These are phyloP conservation scores for Andrena fulva DNA, from an alignment of 2,888 invertebrate genomes.

Conservation along the genomic window DNA sequence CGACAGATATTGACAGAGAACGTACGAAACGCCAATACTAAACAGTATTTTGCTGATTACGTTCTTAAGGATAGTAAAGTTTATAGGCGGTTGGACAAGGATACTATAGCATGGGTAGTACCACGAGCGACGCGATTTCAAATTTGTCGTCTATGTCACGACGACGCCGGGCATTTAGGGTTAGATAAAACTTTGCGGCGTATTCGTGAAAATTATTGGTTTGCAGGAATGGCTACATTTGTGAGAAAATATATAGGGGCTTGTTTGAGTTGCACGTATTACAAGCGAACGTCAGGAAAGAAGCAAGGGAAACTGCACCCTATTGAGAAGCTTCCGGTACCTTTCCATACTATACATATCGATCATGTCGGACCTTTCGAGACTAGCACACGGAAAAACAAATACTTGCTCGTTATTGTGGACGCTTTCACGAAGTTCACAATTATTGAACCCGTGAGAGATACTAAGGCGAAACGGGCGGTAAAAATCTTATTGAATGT, in stretches of 20 bases:
- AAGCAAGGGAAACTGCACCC: constrained; percentile 3
- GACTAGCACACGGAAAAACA: constrained; percentile 1
- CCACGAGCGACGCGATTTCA: too few relatives aligned
- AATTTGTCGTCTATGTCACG: too few relatives aligned
- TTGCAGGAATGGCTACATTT: not conserved
- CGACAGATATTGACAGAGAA: too few relatives aligned
- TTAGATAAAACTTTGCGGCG: too few relatives aligned
- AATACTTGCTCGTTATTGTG: constrained; percentile 8
- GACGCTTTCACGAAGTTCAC: not conserved
- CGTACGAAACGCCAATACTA: too few relatives aligned
- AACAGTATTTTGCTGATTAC: too few relatives aligned
- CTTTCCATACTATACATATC: constrained; percentile 17
- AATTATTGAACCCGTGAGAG: not conserved
- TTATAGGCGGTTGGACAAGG: too few relatives aligned
- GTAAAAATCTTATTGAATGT: not conserved
- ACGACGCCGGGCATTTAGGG: too few relatives aligned
- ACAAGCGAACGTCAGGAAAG: not conserved
- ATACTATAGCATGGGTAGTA: too few relatives aligned
- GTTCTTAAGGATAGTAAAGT: too few relatives aligned
- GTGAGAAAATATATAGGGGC: not conserved
- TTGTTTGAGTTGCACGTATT: constrained; percentile 4
- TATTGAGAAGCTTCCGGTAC: constrained; percentile 3
- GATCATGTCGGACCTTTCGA: constrained; percentile 29
- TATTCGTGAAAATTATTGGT: too few relatives aligned
- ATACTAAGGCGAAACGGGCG: not conserved